phyloP scores from a whole-genome alignment of 2,797 vertebrate species.

The Pseudomugil gertrudae region DNA sequence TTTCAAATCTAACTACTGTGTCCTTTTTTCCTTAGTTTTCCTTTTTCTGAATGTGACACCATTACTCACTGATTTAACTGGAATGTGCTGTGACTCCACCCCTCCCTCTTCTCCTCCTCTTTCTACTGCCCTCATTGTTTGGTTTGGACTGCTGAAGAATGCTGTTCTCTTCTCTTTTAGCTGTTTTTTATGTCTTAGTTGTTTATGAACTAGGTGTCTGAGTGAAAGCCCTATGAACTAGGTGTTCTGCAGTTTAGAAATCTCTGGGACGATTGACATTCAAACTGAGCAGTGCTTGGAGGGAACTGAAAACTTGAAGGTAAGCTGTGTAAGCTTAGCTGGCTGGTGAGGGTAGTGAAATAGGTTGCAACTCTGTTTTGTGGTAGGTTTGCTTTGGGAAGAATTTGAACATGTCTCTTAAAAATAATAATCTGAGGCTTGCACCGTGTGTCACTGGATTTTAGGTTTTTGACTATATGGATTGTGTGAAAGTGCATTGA shows the following conservation, averaged over 20 bases:
- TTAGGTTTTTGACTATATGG: constrained; percentile 31
- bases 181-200: constrained; percentile 30
- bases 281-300: constrained; percentile 18
- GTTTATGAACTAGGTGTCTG: constrained; percentile 19
- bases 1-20: constrained; percentile 16
- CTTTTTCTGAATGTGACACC: constrained; percentile 72
- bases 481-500: constrained; percentile 6
- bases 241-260: background rate
- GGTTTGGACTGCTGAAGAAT: constrained; percentile 57
- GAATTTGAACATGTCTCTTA: constrained; percentile 18
- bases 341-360: constrained; percentile 40
- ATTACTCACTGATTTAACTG: constrained; percentile 69
- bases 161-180: constrained; percentile 54
- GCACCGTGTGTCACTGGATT: constrained; percentile 45
- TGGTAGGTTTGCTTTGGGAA: constrained; percentile 8
- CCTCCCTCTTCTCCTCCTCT: constrained; percentile 44
- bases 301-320: constrained; percentile 58
- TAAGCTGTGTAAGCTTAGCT: constrained; percentile 37
- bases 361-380: constrained; percentile 21
- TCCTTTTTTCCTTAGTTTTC: constrained; percentile 47
- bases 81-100: constrained; percentile 77
- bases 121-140: constrained; percentile 65
- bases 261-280: constrained; percentile 32
- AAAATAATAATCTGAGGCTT: background rate
- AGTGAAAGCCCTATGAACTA: background rate